phyloP scores from a whole-genome alignment of 2,888 invertebrate genomes.

The Patella pellucida region DNA sequence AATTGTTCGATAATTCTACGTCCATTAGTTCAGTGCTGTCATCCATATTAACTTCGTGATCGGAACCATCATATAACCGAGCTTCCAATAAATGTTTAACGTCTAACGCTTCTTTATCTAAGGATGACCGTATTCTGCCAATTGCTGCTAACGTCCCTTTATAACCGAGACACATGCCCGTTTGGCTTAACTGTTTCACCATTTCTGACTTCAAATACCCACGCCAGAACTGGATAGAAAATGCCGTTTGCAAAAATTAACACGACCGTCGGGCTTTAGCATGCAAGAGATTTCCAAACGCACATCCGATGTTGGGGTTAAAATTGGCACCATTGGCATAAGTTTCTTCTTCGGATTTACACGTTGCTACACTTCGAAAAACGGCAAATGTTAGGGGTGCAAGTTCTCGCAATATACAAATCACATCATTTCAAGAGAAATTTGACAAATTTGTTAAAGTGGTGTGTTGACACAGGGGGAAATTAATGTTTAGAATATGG shows the following conservation, averaged over 20 bases:
- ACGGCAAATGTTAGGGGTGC: slow-evolving; percentile 25
- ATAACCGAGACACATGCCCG: slow-evolving; percentile 2
- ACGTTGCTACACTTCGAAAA: slow-evolving; percentile 14
- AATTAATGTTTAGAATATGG: slow-evolving; percentile 10
- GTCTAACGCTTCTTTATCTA: background rate
- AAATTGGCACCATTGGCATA: background rate
- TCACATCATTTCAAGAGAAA: slow-evolving; percentile 27
- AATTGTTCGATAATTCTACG: too few relatives aligned
- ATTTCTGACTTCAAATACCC: too few relatives aligned
- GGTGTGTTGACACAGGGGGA: slow-evolving; percentile 24
- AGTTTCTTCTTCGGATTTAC: background rate
- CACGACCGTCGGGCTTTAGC: slow-evolving; percentile 22
- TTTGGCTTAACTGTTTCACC: slow-evolving; percentile 11
- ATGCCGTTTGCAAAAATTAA: slow-evolving; percentile 27
- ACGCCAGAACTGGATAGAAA: too few relatives aligned
- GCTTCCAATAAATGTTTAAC: background rate
- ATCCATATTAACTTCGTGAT: background rate
- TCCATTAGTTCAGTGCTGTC: background rate
- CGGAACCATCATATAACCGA: background rate
- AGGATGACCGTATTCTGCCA: background rate
- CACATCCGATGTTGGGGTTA: slow-evolving; percentile 18
- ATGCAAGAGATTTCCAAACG: slow-evolving; percentile 21
- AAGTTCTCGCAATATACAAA: background rate
- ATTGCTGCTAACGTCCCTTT: slow-evolving; percentile 1
- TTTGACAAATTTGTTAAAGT: slow-evolving; percentile 19